Evolutionary conservation across 2,797 vertebrate species (phyloP), one percentile per base, ranked within the genome.

Genomic region (Myiotriccus ornatus): DNA sequence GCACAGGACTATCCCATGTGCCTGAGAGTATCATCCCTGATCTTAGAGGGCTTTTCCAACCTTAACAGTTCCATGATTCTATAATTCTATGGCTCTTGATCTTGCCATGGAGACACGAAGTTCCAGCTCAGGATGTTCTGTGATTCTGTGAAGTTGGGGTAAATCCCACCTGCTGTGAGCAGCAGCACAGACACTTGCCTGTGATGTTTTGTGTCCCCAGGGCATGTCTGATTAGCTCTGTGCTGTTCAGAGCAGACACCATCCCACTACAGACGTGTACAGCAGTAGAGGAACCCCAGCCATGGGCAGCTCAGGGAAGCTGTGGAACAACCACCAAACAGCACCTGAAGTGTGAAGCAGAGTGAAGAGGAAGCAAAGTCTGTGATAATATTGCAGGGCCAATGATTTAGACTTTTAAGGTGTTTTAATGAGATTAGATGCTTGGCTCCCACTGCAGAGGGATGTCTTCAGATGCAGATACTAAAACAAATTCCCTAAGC

Each of bases 241-340:
- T 47, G 62, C 17, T 71, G 18, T 24, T 70, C 56, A 46, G 74
- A 56, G 64, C 12, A 24, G 34, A 70, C 44, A 28, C 7, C 13
- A 8, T 24, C 60, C 41, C 6, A 0, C 12, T 10, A 3, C 2
- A 16, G 59, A 35, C 1, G 7, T 14, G 32, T 2, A 12, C 32
- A 65, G 24, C 65, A 68, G 60, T 52, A 67, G 32, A 53, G 39
- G 50, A 89, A 7, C 15, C 5, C 0, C 10, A 41, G 25, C 34
- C 28, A 15, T 2, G 5, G 30, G 39, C 14, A 28, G 16, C 57
- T 23, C 1, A 2, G 35, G 53, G 22, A 41, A 78, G 55, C 12
- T 78, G 50, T 25, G 39, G 28, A 41, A 3, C 21, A 30, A 24
- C 12, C 34, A 9, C 24, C 43, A n/a, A 65, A 41, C 34, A 68